These are phyloP conservation scores for Lampropteryx suffumata DNA, from an alignment of 2,888 invertebrate species.

Conservation along the genomic window DNA sequence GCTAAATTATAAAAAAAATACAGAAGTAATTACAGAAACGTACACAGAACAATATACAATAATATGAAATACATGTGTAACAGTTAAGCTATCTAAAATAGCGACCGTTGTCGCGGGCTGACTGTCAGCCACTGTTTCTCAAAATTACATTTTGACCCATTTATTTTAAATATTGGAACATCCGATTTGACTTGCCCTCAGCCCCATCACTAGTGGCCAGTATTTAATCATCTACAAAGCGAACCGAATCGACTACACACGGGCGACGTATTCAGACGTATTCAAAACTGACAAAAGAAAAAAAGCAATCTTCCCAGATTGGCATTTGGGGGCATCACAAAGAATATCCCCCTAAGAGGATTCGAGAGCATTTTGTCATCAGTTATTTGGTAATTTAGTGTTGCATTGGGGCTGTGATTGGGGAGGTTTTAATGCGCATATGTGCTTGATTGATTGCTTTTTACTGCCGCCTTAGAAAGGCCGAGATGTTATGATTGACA, in stretches of 20 bases:
- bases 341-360: conserved; percentile 48
- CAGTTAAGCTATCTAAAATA: too few species aligned
- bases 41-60: too few species aligned
- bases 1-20: too few species aligned
- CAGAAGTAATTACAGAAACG: too few species aligned
- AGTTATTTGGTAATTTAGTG: conserved; percentile 77
- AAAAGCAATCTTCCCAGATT: conserved; percentile 81
- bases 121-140: too few species aligned
- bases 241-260: conserved; percentile 45
- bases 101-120: too few species aligned
- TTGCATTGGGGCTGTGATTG: conserved; percentile 71
- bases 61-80: too few species aligned
- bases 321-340: conserved; percentile 76
- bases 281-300: conserved; percentile 82
- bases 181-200: too few species aligned
- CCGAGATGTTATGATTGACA: neutral
- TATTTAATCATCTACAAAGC: conserved; percentile 81
- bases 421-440: conserved; percentile 66
- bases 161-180: too few species aligned
- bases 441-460: conserved; percentile 71
- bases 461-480: conserved; percentile 41
- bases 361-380: conserved; percentile 73
- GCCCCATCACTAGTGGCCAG: conserved; percentile 48
- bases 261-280: conserved; percentile 61
- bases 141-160: too few species aligned